Base-by-base conservation (phyloP, 1,140 invertebrate species). In the Drosophila tristis region DNA sequence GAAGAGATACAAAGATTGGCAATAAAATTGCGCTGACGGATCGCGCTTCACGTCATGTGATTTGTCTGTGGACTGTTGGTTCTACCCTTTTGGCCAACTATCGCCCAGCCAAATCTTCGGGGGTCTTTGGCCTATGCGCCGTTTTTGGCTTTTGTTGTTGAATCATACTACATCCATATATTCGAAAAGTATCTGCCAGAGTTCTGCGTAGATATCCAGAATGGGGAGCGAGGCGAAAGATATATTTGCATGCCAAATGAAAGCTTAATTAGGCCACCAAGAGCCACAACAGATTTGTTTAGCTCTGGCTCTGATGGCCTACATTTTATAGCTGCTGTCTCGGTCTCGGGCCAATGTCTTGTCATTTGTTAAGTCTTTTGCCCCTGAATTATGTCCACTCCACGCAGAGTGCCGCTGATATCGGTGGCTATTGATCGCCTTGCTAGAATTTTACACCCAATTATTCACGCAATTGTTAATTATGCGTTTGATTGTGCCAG, bases 371-470 rank as follows among this genome's bases (percentile, higher is more conserved):
- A 51, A 80, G 73, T 55, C 57, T 45, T 56, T 75, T 48, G 82
- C 50, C 81, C 82, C 67, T 87, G 81, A 85, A 73, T 86, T 77
- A 70, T 70, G 66, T 70, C 66, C 64, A 58, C 66, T 8, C 31
- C 31, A 9, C 29, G 2, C 31, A 31, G 31, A 9, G 8, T 8
- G 31, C 31, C 31, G 35, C 6, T 7, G 44, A 31, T 54, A 54
- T 68, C 51, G 51, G 43, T 35, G 29, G 6, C 20, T 25, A 58
- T 60, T 63, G 59, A 50, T 59, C 31, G 29, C 62, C 55, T 74
- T 63, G 60, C 47, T 78, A 86, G 81, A 86, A 86, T 87, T 87
- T 87, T 86, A 82, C 51, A 85, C 62, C 56, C 53, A 66, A 81
- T 82, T 82, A 70, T 64, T 31, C 26, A 63, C 53, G 60, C 79